phyloP scores from a whole-genome alignment of 2,888 invertebrate genomes.

The Yponomeuta evonymella region DNA sequence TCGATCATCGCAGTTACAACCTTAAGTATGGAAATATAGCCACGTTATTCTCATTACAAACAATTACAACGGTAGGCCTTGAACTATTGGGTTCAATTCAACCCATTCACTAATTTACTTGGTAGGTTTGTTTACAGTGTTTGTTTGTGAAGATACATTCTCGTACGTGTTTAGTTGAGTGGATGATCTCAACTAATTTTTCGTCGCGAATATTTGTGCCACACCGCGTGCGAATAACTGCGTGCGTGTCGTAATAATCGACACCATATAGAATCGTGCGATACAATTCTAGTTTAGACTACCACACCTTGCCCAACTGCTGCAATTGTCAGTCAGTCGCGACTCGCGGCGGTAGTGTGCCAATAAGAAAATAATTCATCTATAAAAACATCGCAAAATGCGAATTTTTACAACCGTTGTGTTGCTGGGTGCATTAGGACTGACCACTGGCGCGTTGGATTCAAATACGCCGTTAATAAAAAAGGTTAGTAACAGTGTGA shows the following conservation, averaged over 20 bases:
- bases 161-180: background rate
- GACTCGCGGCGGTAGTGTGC: background rate
- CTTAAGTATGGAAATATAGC: background rate
- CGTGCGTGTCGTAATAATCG: background rate
- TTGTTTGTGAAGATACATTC: background rate
- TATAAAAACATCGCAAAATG: background rate
- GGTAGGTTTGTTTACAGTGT: background rate
- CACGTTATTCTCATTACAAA: background rate
- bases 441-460: conserved; percentile 29
- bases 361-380: background rate
- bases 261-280: background rate
- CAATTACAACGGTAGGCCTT: background rate
- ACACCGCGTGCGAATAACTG: background rate
- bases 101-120: conserved; percentile 4
- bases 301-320: background rate
- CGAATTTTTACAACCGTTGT: background rate
- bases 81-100: background rate
- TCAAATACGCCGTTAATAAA: conserved; percentile 52
- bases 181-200: background rate
- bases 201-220: background rate
- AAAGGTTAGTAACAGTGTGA: conserved; percentile 46
- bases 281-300: background rate
- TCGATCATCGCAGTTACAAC: background rate
- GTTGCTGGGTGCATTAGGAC: background rate
- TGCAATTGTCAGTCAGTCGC: background rate